Evolutionary conservation across 2,797 vertebrate genomes (phyloP).

Genomic region (Melanogrammus aeglefinus): DNA sequence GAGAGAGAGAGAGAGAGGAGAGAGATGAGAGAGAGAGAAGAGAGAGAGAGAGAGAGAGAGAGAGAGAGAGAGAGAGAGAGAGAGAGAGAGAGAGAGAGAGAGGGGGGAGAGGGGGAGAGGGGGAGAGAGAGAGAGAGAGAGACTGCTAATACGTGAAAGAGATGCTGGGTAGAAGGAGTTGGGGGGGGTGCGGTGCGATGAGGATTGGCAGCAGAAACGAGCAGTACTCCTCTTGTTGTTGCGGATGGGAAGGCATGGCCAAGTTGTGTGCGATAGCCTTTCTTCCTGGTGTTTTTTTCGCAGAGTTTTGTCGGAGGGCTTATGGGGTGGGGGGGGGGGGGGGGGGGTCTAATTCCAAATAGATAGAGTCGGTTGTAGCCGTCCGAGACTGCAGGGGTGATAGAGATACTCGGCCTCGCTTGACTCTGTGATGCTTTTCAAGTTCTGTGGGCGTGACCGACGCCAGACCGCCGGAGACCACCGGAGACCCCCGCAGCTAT

Average conservation of each 20-base stretch:
- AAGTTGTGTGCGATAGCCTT: not conserved
- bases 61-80: not conserved
- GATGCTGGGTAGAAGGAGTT: constrained; percentile 7
- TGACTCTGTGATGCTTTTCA: too few relatives aligned
- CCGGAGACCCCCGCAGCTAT: too few relatives aligned
- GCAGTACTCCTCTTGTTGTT: not conserved
- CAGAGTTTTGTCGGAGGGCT: not conserved
- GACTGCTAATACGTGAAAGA: not conserved
- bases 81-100: not conserved
- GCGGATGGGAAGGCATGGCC: not conserved
- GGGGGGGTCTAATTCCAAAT: too few relatives aligned
- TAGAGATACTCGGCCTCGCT: too few relatives aligned
- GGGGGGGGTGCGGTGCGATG: not conserved
- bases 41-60: too few relatives aligned
- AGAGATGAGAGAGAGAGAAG: not conserved
- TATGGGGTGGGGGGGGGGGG: too few relatives aligned
- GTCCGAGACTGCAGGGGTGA: too few relatives aligned
- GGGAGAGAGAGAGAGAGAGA: not conserved
- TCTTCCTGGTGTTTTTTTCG: not conserved
- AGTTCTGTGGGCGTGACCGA: too few relatives aligned
- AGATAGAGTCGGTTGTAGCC: too few relatives aligned
- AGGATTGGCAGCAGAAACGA: not conserved
- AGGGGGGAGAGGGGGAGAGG: not conserved
- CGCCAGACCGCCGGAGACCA: too few relatives aligned
- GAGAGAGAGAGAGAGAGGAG: not conserved